Percentiles rank a stretch among this genome's conserved stretches.
Evolutionary conservation across 2,888 invertebrate genomes (phyloP).

Genomic region (Orthosia gothica): DNA sequence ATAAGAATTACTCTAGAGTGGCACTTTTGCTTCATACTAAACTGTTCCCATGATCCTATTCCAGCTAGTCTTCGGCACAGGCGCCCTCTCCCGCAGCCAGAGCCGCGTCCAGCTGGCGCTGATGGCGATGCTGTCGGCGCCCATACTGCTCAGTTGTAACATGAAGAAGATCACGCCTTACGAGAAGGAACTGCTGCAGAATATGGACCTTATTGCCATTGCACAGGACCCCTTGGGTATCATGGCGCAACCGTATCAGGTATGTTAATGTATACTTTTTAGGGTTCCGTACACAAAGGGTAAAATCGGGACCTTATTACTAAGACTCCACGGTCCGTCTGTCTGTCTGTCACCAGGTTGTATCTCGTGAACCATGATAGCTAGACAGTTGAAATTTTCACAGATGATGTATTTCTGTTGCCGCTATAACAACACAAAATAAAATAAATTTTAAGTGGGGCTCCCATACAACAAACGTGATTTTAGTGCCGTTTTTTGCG

Average conservation of each 20-base stretch:
- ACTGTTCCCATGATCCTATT: conserved; percentile 52
- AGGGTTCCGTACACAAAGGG: too few relatives aligned
- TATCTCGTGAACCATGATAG: too few relatives aligned
- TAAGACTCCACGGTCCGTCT: too few relatives aligned
- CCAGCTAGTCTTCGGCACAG: conserved; percentile 91
- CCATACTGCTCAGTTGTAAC: conserved; percentile 93
- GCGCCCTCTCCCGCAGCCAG: conserved; percentile 90
- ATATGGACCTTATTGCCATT: conserved; percentile 92
- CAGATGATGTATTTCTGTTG: too few relatives aligned
- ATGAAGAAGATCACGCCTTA: conserved; percentile 84
- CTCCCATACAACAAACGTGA: too few relatives aligned
- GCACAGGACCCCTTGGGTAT: conserved; percentile 93
- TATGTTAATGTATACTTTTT: conserved; percentile 63
- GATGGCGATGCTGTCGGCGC: conserved; percentile 93
- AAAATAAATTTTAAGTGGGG: too few relatives aligned
- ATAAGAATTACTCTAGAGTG: too few relatives aligned
- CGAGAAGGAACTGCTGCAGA: conserved; percentile 91
- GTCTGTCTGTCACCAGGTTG: too few relatives aligned
- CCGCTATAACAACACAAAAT: too few relatives aligned
- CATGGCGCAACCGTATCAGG: conserved; percentile 89
- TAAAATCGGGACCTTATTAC: too few relatives aligned
- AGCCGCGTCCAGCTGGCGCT: conserved; percentile 92
- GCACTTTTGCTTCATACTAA: background rate
- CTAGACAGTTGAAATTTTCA: too few relatives aligned
- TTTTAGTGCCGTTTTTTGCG: too few relatives aligned